phyloP scores from a whole-genome alignment of 1,140 invertebrate species.

The Orchesella cincta region DNA sequence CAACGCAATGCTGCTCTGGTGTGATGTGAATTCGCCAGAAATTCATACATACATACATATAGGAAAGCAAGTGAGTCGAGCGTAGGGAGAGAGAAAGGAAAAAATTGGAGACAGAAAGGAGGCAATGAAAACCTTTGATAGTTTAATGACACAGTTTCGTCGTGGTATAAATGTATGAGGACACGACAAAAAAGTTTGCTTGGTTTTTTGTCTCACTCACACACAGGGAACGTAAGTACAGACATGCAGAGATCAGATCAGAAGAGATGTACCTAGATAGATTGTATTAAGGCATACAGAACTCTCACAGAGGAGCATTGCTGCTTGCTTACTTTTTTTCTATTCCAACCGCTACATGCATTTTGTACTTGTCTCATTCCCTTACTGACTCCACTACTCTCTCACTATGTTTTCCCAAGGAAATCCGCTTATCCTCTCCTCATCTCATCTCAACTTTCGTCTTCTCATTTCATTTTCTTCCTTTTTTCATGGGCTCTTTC shows the following conservation, averaged over 20 bases:
- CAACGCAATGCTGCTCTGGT: no score
- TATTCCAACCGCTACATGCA: no score
- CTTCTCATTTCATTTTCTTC: background rate
- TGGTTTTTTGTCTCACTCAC: background rate
- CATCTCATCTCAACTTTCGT: background rate
- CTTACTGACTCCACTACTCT: background rate
- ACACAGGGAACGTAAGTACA: background rate
- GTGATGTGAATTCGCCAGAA: no score
- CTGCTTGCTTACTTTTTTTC: no score
- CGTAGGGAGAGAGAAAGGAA: background rate
- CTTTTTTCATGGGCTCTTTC: background rate
- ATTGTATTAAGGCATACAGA: background rate
- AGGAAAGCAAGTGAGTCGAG: background rate
- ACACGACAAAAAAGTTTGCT: background rate
- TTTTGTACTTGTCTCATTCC: background rate
- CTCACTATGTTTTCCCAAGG: conserved; percentile 16
- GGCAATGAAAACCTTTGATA: background rate
- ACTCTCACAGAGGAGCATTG: no score
- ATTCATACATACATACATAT: no score
- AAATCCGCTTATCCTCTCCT: conserved; percentile 26
- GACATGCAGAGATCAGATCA: background rate
- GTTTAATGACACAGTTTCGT: conserved; percentile 7
- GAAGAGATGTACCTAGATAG: background rate
- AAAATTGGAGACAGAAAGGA: background rate
- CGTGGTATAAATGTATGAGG: background rate